These are phyloP conservation scores for Megaptera novaeangliae DNA, from an alignment of 2,113 vertebrate genomes.

Conservation along the genomic window DNA sequence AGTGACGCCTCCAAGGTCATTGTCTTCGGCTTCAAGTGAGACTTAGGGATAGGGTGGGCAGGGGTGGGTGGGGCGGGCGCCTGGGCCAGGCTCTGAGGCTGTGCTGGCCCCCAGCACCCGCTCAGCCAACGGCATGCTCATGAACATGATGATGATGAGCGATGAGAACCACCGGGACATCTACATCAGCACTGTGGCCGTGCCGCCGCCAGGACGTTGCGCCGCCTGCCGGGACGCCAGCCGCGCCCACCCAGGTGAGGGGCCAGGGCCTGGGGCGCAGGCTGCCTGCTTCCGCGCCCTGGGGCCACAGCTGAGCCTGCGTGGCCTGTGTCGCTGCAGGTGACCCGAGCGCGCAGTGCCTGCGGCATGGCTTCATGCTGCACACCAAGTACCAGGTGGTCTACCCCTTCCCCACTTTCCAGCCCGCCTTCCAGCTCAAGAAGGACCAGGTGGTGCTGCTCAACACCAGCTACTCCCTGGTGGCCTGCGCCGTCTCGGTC, in stretches of 20 bases:
- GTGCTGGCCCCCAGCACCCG: constrained; percentile 81
- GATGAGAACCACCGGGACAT: constrained; percentile 95
- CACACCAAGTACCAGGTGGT: constrained; percentile 96
- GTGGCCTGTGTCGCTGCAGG: neutral
- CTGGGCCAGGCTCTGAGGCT: neutral
- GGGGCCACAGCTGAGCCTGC: accelerated
- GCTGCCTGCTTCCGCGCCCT: accelerated
- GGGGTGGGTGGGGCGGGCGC: neutral
- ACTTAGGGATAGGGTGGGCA: neutral
- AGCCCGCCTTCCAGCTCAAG: constrained; percentile 94
- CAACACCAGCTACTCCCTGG: constrained; percentile 94
- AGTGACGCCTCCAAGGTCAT: constrained; percentile 92
- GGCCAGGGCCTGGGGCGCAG: neutral
- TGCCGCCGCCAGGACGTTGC: constrained; percentile 86
- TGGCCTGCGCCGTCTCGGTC: constrained; percentile 91
- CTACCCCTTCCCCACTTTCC: constrained; percentile 94
- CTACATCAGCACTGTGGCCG: constrained; percentile 90
- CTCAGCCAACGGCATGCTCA: constrained; percentile 88
- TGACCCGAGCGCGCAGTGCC: constrained; percentile 83
- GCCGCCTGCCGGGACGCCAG: constrained; percentile 82
- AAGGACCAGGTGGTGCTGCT: constrained; percentile 94
- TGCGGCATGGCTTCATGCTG: constrained; percentile 91
- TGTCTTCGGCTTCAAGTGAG: constrained; percentile 96
- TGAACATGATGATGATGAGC: constrained; percentile 93
- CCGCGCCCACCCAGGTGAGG: constrained; percentile 75